A percentile compares a stretch with the other conserved stretches of the same genome.
Evolutionary conservation across 2,888 invertebrate species (phyloP).

Genomic region (Oxystoma pomonae): DNA sequence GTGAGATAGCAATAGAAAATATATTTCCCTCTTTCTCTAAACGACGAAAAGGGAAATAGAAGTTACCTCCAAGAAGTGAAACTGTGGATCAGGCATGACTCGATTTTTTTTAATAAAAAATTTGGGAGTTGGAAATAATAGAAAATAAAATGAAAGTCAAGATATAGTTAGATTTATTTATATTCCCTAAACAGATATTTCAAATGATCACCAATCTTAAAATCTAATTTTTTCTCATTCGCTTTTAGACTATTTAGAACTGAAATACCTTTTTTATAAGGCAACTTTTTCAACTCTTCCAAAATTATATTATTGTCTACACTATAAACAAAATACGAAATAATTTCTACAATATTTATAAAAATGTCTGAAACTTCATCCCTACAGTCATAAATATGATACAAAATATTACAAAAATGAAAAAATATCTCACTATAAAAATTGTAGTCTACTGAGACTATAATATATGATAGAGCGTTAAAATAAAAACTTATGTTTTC

Average conservation of each 20-base stretch:
- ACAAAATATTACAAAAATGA: constrained; percentile 30
- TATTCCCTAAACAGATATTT: constrained; percentile 17
- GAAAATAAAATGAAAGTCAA: too few relatives aligned
- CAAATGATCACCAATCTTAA: constrained; percentile 21
- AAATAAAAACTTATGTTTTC: constrained; percentile 35
- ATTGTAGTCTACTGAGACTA: constrained; percentile 27
- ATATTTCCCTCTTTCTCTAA: too few relatives aligned
- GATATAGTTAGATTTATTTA: too few relatives aligned
- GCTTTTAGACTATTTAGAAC: constrained; percentile 26
- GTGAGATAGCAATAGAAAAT: too few relatives aligned
- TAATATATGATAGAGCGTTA: constrained; percentile 33
- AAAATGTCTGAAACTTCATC: constrained; percentile 29
- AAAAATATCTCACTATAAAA: constrained; percentile 30
- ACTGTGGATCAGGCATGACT: too few relatives aligned
- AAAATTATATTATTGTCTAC: constrained; percentile 24
- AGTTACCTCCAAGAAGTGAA: too few relatives aligned
- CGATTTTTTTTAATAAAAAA: too few relatives aligned
- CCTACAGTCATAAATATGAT: constrained; percentile 25
- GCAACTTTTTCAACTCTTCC: constrained; percentile 26
- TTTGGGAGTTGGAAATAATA: too few relatives aligned
- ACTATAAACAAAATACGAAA: constrained; percentile 33
- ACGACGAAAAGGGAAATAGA: too few relatives aligned
- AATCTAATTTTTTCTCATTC: constrained; percentile 24
- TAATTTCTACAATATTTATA: constrained; percentile 32
- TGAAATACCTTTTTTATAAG: constrained; percentile 24